Evolutionary conservation across 2,888 invertebrate genomes (phyloP), one percentile per base, ranked within the genome.

Genomic region (Eucriotettix oculatus): DNA sequence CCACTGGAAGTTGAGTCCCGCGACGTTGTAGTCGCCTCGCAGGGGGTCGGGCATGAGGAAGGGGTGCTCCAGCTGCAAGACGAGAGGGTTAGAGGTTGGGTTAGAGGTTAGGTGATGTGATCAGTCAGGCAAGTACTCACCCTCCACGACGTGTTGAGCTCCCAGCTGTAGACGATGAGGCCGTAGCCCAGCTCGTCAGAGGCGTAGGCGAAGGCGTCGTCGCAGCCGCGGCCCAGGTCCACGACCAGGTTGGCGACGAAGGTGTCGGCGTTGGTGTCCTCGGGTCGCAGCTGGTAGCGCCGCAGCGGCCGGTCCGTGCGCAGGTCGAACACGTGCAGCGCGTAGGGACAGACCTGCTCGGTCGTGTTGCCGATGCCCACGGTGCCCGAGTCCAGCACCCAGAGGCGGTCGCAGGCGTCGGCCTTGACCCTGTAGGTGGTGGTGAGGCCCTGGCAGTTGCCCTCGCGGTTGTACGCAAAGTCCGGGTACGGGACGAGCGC

Each of bases 211-310:
- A 78, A 87, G 0, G 86, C 81, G 68, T 89, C 87, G 5, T 87
- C 85, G 68, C 89, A 90, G 55, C 69, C 69, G 66, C 78, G 77
- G 42, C 87, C 87, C 65, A 87, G 77, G 68, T 91, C 90, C 2
- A 90, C 80, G n/a, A 85, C 87, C 61, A 88, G 87, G 69, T 88
- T 90, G n/a, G 90, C 90, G 63, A 90, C 88, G 71, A 90, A 90
- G 0, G 89, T 89, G 53, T 85, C 80, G 58, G 82, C 73, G 64
- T 87, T 86, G 17, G 84, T 87, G 67, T 90, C 88, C 63, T 86
- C 86, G 0, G 82, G 74, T 16, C 81, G 79, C 65, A 89, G 78
- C 59, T 79, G 83, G 61, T 68, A 69, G 58, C 73, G 68, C 42
- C 87, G 78, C 59, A 90, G 77, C 43, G 85, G 76, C 56, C 78